Conservation (phyloP, 2,888 invertebrate species). For the Stenodema calcarata region DNA sequence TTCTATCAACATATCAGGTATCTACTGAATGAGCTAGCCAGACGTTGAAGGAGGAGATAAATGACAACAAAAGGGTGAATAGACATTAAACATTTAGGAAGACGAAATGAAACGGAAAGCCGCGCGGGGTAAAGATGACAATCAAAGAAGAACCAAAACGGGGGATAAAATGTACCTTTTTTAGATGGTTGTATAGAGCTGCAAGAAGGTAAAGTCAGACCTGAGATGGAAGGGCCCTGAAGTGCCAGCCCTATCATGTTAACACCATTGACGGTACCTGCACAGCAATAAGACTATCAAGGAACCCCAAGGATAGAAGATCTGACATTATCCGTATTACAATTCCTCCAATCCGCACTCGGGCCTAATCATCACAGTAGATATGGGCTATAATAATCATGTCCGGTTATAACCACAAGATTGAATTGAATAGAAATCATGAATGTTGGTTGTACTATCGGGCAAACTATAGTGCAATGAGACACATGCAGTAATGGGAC, state of each 20-base stretch:
- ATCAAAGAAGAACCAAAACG: background rate
- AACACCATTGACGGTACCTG: constrained; percentile 76
- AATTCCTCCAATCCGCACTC: too few species aligned
- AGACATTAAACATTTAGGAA: background rate
- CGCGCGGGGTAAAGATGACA: background rate
- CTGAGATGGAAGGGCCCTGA: constrained; percentile 63
- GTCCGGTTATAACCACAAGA: too few species aligned
- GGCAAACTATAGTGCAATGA: too few species aligned
- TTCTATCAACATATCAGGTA: too few species aligned
- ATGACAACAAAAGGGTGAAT: background rate
- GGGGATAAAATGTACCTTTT: constrained; percentile 51
- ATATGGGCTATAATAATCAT: too few species aligned
- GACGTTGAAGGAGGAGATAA: background rate
- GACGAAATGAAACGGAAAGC: background rate
- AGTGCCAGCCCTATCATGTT: constrained; percentile 71
- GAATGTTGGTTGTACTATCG: too few species aligned
- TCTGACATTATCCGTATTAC: too few species aligned
- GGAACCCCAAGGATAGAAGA: background rate
- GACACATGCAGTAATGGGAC: too few species aligned
- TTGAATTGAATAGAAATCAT: too few species aligned
- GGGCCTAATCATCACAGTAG: too few species aligned
- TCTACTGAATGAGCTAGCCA: background rate
- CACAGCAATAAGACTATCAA: background rate
- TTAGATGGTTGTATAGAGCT: constrained; percentile 52
- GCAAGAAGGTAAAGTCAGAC: constrained; percentile 53